Conservation (phyloP, 2,113 vertebrate species). For the Cololabis saira region DNA sequence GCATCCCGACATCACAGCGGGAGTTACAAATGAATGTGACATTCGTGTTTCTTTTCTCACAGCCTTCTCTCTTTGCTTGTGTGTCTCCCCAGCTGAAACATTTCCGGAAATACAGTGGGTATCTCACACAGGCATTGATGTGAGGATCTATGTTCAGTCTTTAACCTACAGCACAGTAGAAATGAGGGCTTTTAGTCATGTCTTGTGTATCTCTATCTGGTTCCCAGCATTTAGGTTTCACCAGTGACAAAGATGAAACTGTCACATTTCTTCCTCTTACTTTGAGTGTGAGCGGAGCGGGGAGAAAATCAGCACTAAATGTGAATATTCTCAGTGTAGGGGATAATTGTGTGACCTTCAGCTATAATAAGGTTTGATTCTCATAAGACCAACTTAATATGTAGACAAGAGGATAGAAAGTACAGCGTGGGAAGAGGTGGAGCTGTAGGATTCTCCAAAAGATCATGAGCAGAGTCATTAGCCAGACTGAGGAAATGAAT, state of each 20-base stretch:
- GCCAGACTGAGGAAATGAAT: constrained; percentile 42
- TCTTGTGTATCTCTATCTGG: constrained; percentile 13
- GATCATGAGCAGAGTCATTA: constrained; percentile 58
- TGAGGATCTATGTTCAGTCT: constrained; percentile 44
- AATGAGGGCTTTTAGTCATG: constrained; percentile 41
- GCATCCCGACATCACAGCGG: constrained; percentile 60
- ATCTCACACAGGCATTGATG: constrained; percentile 23
- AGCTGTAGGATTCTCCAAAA: constrained; percentile 42
- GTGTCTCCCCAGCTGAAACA: constrained; percentile 4
- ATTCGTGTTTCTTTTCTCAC: constrained; percentile 51
- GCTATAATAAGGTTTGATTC: constrained; percentile 54
- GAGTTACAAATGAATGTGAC: constrained; percentile 73
- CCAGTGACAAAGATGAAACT: background rate
- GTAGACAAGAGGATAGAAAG: constrained; percentile 50
- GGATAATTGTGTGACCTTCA: constrained; percentile 61
- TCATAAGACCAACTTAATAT: constrained; percentile 60
- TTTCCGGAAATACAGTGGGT: constrained; percentile 40
- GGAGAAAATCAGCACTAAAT: constrained; percentile 1
- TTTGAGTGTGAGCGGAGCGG: background rate
- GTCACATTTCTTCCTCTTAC: constrained; percentile 1
- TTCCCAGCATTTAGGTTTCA: constrained; percentile 7
- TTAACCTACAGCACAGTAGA: constrained; percentile 44
- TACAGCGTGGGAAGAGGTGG: constrained; percentile 23
- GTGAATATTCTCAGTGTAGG: constrained; percentile 20
- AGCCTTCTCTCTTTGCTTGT: constrained; percentile 26